Base-by-base conservation (phyloP, 2,888 invertebrate genomes). In the Apoderus coryli region DNA sequence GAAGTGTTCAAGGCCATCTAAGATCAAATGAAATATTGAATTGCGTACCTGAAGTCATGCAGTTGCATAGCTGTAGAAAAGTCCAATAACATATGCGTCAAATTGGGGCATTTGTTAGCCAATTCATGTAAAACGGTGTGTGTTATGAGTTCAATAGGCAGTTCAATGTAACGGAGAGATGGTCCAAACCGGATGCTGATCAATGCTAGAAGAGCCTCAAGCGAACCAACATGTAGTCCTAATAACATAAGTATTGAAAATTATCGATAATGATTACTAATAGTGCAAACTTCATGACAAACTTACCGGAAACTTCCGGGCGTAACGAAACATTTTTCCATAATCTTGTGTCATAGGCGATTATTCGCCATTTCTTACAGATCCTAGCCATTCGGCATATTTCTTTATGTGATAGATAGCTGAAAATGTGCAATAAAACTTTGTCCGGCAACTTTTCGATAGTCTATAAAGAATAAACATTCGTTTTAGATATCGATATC, bases 11-110 rank as follows among this genome's bases (percentile, higher is more conserved):
- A n/a, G n/a, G n/a, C n/a, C n/a, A n/a, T n/a, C n/a, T n/a, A n/a
- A n/a, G n/a, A n/a, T n/a, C n/a, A n/a, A n/a, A n/a, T n/a, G n/a
- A n/a, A n/a, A n/a, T n/a, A n/a, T n/a, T n/a, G n/a, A n/a, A n/a
- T n/a, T n/a, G n/a, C n/a, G n/a, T n/a, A n/a, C n/a, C n/a, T 95
- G 67, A 98, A 99, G 56, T 99, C 98, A 60, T 98, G 96, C 35
- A 99, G 70, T 53, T 95, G 95, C 92, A 93, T 93, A 22, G 98
- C 98, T 53, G 95, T 98, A 41, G 95, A 92, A 54, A 96, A 96
- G 53, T 96, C 96, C 38, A 99, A 66, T 10, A 96, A 70, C 82
- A 99, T 85, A 54, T 90, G 86, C 0, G 92, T 90, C 31, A 95
- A 63, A 57, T 92, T 92, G 0, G 92, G 90, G 49, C 93, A 95